These are phyloP conservation scores for Griposia aprilina DNA, from an alignment of 2,888 invertebrate genomes.

Conservation along the genomic window DNA sequence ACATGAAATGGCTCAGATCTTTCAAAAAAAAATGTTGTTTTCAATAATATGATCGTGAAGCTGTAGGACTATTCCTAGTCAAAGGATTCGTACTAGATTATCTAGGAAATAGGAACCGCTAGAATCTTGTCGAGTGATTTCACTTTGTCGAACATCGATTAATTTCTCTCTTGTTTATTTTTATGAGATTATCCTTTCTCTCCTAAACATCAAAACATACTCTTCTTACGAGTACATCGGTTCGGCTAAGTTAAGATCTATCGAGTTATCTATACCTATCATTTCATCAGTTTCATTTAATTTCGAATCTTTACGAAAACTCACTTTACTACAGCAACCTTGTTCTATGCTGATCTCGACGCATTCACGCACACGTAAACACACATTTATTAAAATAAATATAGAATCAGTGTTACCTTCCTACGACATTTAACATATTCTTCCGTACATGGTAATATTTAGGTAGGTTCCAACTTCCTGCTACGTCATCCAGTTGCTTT, in stretches of 20 bases:
- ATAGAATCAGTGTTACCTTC: constrained; percentile 45
- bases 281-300: not conserved
- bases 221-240: not conserved
- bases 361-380: not conserved
- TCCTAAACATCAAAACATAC: not conserved
- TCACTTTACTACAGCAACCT: not conserved
- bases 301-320: not conserved
- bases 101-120: not conserved
- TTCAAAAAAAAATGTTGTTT: not conserved
- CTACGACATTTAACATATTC: constrained; percentile 62
- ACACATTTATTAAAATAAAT: constrained; percentile 42
- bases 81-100: not conserved
- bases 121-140: not conserved
- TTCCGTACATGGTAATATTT: constrained; percentile 69
- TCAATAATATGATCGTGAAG: not conserved
- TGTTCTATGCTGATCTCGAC: no score
- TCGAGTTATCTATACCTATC: not conserved
- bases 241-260: not conserved
- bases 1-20: not conserved
- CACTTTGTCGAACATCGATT: not conserved
- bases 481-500: constrained; percentile 81
- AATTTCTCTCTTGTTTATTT: not conserved
- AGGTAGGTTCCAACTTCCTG: constrained; percentile 78
- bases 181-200: no score
- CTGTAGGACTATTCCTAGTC: not conserved